A percentile compares a stretch with the other conserved stretches of the same genome.
Evolutionary conservation across 2,797 vertebrate species (phyloP).

Genomic region (Taeniopygia guttata): DNA sequence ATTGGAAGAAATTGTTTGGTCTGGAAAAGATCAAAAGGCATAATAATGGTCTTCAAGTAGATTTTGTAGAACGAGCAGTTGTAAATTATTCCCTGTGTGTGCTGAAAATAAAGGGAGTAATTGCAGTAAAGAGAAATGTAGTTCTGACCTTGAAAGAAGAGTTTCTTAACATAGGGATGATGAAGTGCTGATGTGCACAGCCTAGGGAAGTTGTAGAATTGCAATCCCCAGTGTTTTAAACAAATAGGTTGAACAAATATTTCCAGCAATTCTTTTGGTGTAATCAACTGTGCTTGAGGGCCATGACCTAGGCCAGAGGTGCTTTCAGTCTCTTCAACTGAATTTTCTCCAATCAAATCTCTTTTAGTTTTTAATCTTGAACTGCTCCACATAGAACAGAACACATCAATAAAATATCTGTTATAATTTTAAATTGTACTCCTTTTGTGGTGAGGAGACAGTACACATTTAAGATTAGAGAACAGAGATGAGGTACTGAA

Average conservation of each 20-base stretch:
- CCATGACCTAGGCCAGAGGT: neutral
- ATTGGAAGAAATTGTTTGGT: neutral
- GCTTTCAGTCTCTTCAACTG: neutral
- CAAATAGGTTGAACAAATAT: constrained; percentile 18
- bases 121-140: neutral
- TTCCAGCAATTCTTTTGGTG: constrained; percentile 13
- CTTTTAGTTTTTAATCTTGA: neutral
- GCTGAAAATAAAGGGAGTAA: neutral
- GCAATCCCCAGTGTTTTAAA: neutral
- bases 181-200: neutral
- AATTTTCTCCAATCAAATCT: neutral
- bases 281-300: neutral
- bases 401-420: neutral
- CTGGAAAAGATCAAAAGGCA: neutral
- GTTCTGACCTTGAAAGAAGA: neutral
- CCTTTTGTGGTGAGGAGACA: neutral
- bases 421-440: neutral
- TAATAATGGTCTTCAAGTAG: neutral
- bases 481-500: neutral
- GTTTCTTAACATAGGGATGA: neutral
- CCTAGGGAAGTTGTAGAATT: neutral
- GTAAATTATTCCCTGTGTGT: neutral
- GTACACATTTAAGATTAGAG: neutral
- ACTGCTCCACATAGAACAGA: neutral
- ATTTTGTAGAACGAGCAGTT: neutral